A percentile compares a stretch with the other conserved stretches of the same genome.
Evolutionary conservation across 2,888 invertebrate genomes (phyloP).

Genomic region (Pyralis farinalis): DNA sequence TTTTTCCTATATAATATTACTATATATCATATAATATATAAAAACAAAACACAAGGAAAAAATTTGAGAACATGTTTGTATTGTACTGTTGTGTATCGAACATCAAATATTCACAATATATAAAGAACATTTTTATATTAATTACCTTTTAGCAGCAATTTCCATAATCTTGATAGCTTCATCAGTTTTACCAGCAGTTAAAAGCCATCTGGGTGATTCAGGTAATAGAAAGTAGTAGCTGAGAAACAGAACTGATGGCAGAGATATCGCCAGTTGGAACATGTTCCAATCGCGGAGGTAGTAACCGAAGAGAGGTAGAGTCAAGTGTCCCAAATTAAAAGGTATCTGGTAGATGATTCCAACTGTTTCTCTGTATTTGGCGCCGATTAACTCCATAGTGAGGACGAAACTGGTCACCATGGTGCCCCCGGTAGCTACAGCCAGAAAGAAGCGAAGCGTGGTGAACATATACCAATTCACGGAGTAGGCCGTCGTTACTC

Average conservation of each 20-base stretch:
- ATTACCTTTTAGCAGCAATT: conserved; percentile 81
- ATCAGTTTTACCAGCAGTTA: conserved; percentile 84
- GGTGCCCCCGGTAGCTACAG: conserved; percentile 89
- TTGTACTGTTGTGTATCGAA: no score
- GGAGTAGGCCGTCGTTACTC: conserved; percentile 85
- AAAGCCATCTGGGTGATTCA: conserved; percentile 91
- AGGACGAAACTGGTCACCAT: conserved; percentile 90
- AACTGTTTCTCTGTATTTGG: conserved; percentile 83
- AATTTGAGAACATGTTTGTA: no score
- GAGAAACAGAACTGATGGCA: conserved; percentile 82
- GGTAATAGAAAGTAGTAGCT: conserved; percentile 87
- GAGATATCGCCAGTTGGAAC: conserved; percentile 84
- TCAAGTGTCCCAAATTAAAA: conserved; percentile 85
- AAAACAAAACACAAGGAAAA: no score
- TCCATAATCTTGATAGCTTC: conserved; percentile 84
- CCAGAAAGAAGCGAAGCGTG: conserved; percentile 85
- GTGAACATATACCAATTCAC: conserved; percentile 85
- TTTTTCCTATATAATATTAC: no score
- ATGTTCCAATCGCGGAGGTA: conserved; percentile 84
- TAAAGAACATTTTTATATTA: no score
- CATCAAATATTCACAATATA: no score
- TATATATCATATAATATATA: no score
- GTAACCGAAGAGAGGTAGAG: conserved; percentile 83
- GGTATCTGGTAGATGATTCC: conserved; percentile 86
- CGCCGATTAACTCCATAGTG: conserved; percentile 85